Evolutionary conservation across 2,113 vertebrate genomes (phyloP), one percentile per base, ranked within the genome.

Genomic region (Dipodomys merriami): DNA sequence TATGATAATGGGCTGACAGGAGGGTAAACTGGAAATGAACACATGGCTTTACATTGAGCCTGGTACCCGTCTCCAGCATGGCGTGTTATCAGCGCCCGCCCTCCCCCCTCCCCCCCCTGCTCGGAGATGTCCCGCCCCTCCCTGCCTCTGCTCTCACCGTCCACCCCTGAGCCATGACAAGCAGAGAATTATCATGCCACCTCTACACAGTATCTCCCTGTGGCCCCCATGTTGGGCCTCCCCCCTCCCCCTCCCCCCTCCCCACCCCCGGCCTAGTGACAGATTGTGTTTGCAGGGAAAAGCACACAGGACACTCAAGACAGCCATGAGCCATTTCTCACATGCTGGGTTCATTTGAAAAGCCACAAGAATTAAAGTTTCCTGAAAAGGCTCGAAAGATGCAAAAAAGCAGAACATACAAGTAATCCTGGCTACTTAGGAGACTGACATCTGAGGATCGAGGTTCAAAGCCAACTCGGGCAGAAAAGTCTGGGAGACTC

Each of bases 1-100:
- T 95, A 97, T 97, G 95, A 71, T 95, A 97, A 96, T 95, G 78
- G 44, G 76, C 46, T 92, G 94, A 90, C 80, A 92, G 95, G 86
- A 81, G 93, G 86, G 93, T 93, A 93, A 97, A 94, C 67, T 20
- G 93, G 91, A 27, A 94, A 84, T 90, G 95, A 95, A 46, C 84
- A 95, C 94, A 97, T 91, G 94, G 74, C 91, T 97, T 87, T 94
- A 87, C 94, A 93, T 94, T 93, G 90, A 96, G 96, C 78, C 33
- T 30, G 12, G 77, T 4, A 83, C 91, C 81, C 33, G n/a, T 22
- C 64, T 39, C 86, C 67, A 2, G 3, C 44, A 57, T 79, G 65
- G 85, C 69, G 92, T 64, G 2, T 94, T 94, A 95, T 95, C 93
- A 97, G 35, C 77, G 84, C 80, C 46, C 46, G 5, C 46, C 49